These are phyloP conservation scores for Ciona savignyi DNA, from an alignment of 23 tunicate genomes.

Conservation along the genomic window DNA sequence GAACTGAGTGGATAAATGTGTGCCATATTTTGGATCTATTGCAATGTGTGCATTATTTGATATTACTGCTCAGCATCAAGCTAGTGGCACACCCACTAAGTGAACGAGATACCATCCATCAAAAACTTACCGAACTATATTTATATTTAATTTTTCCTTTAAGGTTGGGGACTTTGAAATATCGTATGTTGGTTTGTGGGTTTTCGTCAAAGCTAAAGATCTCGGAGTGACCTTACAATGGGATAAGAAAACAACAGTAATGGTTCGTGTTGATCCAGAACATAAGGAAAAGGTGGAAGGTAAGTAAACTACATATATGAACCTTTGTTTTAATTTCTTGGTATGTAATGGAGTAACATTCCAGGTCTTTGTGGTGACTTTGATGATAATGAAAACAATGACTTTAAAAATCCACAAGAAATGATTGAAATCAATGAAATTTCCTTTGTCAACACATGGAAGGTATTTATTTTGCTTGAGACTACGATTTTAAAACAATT, in stretches of 20 bases:
- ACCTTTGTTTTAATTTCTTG: too few relatives aligned
- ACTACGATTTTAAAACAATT: too few relatives aligned
- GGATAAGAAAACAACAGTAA: constrained; percentile 80
- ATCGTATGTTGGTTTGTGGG: constrained; percentile 92
- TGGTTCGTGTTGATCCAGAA: constrained; percentile 74
- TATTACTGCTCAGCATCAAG: neutral
- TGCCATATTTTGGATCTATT: too few relatives aligned
- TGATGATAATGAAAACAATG: constrained; percentile 86
- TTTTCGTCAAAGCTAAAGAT: constrained; percentile 80
- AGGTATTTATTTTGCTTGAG: too few relatives aligned
- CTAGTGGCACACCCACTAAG: too few relatives aligned
- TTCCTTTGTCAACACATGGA: constrained; percentile 92
- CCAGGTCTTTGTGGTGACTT: constrained; percentile 94
- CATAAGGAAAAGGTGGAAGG: constrained; percentile 86
- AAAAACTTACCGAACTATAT: too few relatives aligned
- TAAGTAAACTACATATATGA: constrained; percentile 9
- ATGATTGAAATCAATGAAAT: constrained; percentile 91
- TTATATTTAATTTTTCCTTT: too few relatives aligned
- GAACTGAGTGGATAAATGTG: too few relatives aligned
- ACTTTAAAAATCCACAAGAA: constrained; percentile 88
- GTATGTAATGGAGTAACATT: neutral
- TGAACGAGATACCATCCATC: too few relatives aligned
- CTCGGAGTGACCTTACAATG: constrained; percentile 92
- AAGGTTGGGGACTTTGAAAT: constrained; percentile 94
- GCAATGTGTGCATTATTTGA: neutral